Conservation (phyloP, 23 tunicate genomes). For the Aplidium turbinatum region DNA sequence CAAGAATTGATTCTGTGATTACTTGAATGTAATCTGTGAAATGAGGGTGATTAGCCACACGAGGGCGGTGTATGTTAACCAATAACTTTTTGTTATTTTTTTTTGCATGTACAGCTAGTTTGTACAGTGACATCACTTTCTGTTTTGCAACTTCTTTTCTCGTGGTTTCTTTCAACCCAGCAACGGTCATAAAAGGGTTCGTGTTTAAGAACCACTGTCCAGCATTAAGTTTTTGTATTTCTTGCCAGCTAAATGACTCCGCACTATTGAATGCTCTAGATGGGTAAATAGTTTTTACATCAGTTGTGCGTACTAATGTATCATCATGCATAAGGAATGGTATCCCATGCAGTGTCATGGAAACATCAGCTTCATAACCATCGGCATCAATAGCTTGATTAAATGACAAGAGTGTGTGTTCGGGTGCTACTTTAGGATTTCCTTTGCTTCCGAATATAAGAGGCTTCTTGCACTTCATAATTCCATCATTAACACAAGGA, state of each 20-base stretch:
- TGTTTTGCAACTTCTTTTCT: conserved; percentile 33
- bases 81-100: conserved; percentile 20
- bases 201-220: conserved; percentile 44
- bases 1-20: conserved; percentile 11
- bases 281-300: conserved; percentile 47
- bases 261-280: conserved; percentile 10
- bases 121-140: conserved; percentile 30
- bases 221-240: conserved; percentile 50
- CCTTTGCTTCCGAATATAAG: conserved; percentile 33
- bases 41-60: conserved; percentile 22
- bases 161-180: conserved; percentile 7
- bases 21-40: conserved; percentile 1
- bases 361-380: conserved; percentile 47
- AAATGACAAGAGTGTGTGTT: conserved; percentile 33
- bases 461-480: conserved; percentile 4
- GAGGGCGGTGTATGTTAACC: conserved; percentile 37
- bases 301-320: conserved; percentile 37
- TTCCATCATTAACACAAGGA: conserved; percentile 21
- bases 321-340: conserved; percentile 45
- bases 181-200: conserved; percentile 40
- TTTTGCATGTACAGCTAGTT: conserved; percentile 27
- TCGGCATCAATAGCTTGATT: conserved; percentile 16
- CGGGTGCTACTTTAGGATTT: conserved; percentile 23
- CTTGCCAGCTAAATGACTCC: conserved; percentile 51
- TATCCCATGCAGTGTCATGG: conserved; percentile 34